These are phyloP conservation scores for Daphoenositta chrysoptera DNA, from an alignment of 2,113 vertebrate genomes.

Conservation along the genomic window DNA sequence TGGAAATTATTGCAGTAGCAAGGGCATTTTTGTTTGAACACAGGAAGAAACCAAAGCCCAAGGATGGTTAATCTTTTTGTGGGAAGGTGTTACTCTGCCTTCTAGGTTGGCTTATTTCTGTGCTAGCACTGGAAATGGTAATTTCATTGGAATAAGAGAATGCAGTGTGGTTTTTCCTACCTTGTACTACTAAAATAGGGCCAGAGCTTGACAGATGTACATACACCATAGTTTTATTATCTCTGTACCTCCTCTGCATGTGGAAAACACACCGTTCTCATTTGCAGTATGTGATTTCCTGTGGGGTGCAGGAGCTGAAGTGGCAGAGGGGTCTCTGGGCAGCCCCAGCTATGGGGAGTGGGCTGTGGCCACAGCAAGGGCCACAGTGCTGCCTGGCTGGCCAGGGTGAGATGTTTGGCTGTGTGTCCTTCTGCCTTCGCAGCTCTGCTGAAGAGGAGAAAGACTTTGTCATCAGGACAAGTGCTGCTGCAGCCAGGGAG, in stretches of 20 bases:
- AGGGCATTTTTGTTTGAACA: background rate
- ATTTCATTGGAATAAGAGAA: background rate
- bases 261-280: background rate
- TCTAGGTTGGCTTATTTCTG: background rate
- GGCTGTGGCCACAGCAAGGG: background rate
- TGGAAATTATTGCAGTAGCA: background rate
- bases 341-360: background rate
- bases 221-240: background rate
- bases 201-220: background rate
- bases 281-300: background rate
- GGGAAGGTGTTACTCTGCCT: background rate
- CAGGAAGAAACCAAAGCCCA: background rate
- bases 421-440: background rate
- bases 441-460: conserved; percentile 30
- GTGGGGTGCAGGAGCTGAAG: background rate
- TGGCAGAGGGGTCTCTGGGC: background rate
- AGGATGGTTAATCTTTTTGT: background rate
- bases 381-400: background rate
- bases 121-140: background rate
- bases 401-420: background rate
- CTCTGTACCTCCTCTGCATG: background rate
- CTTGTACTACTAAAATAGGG: background rate
- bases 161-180: rapidly evolving
- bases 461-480: conserved; percentile 29
- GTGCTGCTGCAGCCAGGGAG: conserved; percentile 24